A percentile compares a stretch with the other conserved stretches of the same genome.
Evolutionary conservation across 2,113 vertebrate species (phyloP).

Genomic region (Choloepus hoffmanni): DNA sequence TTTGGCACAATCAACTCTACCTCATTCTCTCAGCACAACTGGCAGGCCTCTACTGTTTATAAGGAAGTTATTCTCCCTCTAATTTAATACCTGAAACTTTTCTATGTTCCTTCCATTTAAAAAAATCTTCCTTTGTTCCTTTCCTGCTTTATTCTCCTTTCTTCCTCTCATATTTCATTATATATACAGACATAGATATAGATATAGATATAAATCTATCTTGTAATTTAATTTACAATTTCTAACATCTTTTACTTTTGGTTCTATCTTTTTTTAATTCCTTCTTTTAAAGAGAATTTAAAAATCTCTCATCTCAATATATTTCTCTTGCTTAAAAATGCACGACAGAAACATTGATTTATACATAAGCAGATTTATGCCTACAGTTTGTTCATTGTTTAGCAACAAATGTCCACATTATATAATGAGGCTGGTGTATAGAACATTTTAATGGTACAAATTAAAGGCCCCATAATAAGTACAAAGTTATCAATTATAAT

Average conservation of each 20-base stretch:
- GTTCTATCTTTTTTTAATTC: conserved; percentile 10
- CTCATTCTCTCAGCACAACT: conserved; percentile 65
- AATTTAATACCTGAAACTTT: conserved; percentile 68
- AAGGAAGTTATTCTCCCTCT: conserved; percentile 54
- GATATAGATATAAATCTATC: not conserved
- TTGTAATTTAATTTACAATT: conserved; percentile 37
- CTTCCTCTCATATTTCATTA: not conserved
- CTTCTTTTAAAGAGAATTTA: not conserved
- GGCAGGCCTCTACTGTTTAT: conserved; percentile 63
- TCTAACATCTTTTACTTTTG: not conserved
- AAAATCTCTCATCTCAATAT: not conserved
- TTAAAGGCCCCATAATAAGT: conserved; percentile 60
- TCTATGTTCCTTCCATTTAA: not conserved
- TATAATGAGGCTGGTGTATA: conserved; percentile 55
- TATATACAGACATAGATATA: not conserved
- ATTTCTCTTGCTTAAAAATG: conserved; percentile 54
- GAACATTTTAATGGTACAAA: conserved; percentile 53
- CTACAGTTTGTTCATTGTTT: conserved; percentile 62
- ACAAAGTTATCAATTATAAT: conserved; percentile 53
- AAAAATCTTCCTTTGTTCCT: not conserved
- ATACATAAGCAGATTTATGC: conserved; percentile 51
- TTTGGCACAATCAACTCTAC: conserved; percentile 74
- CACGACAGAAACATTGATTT: conserved; percentile 32
- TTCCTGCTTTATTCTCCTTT: not conserved
- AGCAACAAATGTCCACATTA: conserved; percentile 68